Conservation (phyloP, 2,888 invertebrate species). For the Hypena proboscidalis region DNA sequence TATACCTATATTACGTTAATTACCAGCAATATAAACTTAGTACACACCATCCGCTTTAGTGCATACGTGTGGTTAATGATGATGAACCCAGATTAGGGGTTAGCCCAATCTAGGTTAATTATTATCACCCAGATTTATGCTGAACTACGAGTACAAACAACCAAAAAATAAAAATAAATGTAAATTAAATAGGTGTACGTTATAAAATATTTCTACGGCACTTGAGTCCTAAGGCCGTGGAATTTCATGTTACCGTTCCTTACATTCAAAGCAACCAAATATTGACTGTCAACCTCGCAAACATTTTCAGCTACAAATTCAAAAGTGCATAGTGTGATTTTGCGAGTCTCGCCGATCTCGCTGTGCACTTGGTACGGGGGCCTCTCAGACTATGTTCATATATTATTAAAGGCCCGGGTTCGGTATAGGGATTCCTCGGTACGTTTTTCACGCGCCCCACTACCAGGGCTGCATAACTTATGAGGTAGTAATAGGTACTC, state of each 20-base stretch:
- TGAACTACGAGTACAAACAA: no score
- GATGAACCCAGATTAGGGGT: no score
- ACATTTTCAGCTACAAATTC: slow-evolving; percentile 67
- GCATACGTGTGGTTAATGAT: no score
- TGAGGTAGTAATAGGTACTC: slow-evolving; percentile 79
- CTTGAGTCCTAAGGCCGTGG: slow-evolving; percentile 17
- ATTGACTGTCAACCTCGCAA: slow-evolving; percentile 67
- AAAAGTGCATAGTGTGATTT: slow-evolving; percentile 69
- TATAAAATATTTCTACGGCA: slow-evolving; percentile 10
- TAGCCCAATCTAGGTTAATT: no score
- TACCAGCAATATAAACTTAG: no score
- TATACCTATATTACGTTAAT: no score
- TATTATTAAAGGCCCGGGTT: slow-evolving; percentile 71
- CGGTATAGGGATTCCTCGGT: slow-evolving; percentile 39
- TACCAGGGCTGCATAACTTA: slow-evolving; percentile 76
- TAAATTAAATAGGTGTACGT: no score
- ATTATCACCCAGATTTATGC: no score
- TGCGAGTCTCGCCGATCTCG: slow-evolving; percentile 70
- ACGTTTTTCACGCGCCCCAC: slow-evolving; percentile 73
- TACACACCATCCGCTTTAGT: no score
- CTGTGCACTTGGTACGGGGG: slow-evolving; percentile 50
- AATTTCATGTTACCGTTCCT: slow-evolving; percentile 38
- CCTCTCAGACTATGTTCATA: slow-evolving; percentile 71
- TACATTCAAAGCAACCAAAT: slow-evolving; percentile 55
- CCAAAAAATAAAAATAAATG: no score